Evolutionary conservation across 2,113 vertebrate genomes (phyloP), one percentile per base, ranked within the genome.

Genomic region (Chamaea fasciata): DNA sequence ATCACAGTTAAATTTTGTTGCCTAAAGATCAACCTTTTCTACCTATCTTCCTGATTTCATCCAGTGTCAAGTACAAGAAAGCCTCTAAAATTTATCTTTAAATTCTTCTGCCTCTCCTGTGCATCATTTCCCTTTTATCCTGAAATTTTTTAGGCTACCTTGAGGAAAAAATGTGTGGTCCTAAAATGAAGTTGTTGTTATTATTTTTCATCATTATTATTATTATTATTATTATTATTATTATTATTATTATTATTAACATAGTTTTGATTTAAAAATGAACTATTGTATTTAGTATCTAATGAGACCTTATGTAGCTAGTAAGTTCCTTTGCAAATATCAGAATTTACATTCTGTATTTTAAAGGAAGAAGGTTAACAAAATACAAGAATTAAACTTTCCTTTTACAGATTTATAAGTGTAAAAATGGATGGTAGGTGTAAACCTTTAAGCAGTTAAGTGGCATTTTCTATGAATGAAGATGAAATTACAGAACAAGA

Each of bases 401-500:
- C 13, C 13, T 81, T 87, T 83, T 78, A 52, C 50, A 94, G 74
- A 95, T 46, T 86, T 91, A 13, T 84, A 81, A 94, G 62, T 76
- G 67, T 31, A 73, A 88, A 96, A 96, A 85, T 50, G 30, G 23
- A 75, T 65, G 73, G n/a, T 31, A 49, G 13, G 35, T 90, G 22
- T 82, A 91, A 96, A 90, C 35, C 31, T 92, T 92, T 87, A 84
- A 89, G 59, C 70, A 93, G 79, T 80, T 89, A 92, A 87, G 71
- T 16, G 94, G 22, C 28, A 53, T 91, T 95, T 95, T 92, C 55
- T 60, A 83, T 89, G 80, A 94, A 95, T 93, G 94, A 89, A 91
- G 67, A 89, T 91, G 53, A 95, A 95, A 94, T 93, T 85, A 94
- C 95, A 94, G 67, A 92, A 76, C 22, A 94, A 85, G 39, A 89